These are phyloP conservation scores for Lepidostoma basale DNA, from an alignment of 1,140 invertebrate species.

Conservation along the genomic window DNA sequence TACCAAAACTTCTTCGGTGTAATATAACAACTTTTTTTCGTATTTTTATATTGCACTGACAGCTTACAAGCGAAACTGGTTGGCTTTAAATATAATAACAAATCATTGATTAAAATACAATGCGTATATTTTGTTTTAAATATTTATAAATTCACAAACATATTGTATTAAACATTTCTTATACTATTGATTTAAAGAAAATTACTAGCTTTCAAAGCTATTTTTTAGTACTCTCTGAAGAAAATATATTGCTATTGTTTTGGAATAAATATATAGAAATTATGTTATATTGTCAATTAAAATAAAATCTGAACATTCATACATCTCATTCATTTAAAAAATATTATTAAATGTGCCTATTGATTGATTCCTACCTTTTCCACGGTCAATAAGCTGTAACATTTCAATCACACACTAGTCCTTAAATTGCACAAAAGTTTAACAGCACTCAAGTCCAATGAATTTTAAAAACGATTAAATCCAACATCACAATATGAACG, in stretches of 20 bases:
- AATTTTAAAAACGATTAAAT: constrained; percentile 2
- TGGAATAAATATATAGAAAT: background rate
- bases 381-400: constrained; percentile 40
- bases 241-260: background rate
- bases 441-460: constrained; percentile 12
- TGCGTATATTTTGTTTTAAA: too few relatives aligned
- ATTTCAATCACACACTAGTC: constrained; percentile 19
- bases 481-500: constrained; percentile 19
- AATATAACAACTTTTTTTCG: too few relatives aligned
- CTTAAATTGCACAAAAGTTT: constrained; percentile 20
- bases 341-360: background rate
- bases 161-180: too few relatives aligned
- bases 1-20: too few relatives aligned
- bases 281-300: background rate
- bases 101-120: too few relatives aligned
- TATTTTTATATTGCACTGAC: too few relatives aligned
- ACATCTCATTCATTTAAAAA: background rate
- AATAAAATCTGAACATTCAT: background rate
- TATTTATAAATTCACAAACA: too few relatives aligned
- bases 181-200: too few relatives aligned
- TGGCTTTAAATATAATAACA: too few relatives aligned
- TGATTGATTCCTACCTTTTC: constrained; percentile 35
- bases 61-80: too few relatives aligned
- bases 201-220: too few relatives aligned
- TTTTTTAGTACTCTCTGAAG: background rate